Evolutionary conservation across 2,797 vertebrate genomes (phyloP).

Genomic region (Scolopax rusticola): DNA sequence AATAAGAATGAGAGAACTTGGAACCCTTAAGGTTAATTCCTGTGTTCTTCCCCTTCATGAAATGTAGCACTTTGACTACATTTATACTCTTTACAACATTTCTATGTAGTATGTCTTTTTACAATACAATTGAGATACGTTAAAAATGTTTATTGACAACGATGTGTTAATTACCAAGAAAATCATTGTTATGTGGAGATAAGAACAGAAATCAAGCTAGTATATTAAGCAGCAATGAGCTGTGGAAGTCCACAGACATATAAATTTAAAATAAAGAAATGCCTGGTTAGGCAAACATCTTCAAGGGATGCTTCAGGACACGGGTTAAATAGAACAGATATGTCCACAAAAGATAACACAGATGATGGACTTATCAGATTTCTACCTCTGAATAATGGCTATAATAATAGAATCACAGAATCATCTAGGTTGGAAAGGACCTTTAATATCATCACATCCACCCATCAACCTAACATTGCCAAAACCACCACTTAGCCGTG

Average conservation of each 20-base stretch:
- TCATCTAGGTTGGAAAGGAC: not conserved
- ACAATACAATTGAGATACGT: not conserved
- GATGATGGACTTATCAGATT: not conserved
- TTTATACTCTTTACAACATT: not conserved
- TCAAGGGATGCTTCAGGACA: not conserved
- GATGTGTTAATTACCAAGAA: not conserved
- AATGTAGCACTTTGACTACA: not conserved
- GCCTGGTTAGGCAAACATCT: not conserved
- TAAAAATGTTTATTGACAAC: not conserved
- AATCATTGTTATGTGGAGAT: not conserved
- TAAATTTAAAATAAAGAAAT: not conserved
- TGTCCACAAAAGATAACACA: not conserved
- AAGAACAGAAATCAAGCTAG: not conserved
- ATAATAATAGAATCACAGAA: not conserved
- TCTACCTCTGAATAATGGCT: not conserved
- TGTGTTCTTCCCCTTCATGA: not conserved
- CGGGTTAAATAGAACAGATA: not conserved
- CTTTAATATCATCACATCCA: not conserved
- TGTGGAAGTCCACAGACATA: not conserved
- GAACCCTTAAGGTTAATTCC: not conserved
- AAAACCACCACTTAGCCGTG: not conserved
- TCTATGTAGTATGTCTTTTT: not conserved
- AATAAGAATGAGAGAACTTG: not conserved
- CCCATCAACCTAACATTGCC: not conserved
- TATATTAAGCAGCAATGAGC: not conserved